phyloP scores from a whole-genome alignment of 2,888 invertebrate species.

The Sclerodermus sp. region DNA sequence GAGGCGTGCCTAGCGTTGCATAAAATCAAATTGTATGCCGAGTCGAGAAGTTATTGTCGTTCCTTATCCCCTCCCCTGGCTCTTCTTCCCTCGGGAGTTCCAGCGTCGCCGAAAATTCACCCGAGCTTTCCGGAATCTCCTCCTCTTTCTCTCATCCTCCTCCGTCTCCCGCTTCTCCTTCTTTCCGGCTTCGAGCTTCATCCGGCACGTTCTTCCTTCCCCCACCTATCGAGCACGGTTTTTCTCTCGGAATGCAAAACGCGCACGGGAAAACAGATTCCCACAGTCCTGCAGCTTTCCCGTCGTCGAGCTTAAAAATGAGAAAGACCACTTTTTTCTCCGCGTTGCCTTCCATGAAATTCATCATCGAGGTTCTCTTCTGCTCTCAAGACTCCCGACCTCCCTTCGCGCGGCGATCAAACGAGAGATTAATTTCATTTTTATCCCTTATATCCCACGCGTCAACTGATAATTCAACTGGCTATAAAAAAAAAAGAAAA shows the following conservation, averaged over 20 bases:
- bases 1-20: slow-evolving; percentile 58
- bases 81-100: background rate
- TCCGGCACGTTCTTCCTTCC: slow-evolving; percentile 1
- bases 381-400: too few relatives aligned
- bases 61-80: slow-evolving; percentile 10
- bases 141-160: slow-evolving; percentile 14
- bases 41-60: slow-evolving; percentile 57
- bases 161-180: slow-evolving; percentile 10
- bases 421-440: too few relatives aligned
- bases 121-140: background rate
- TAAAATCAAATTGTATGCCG: slow-evolving; percentile 58
- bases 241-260: background rate
- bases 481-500: background rate
- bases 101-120: background rate
- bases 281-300: too few relatives aligned
- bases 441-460: too few relatives aligned
- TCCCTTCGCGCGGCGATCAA: too few relatives aligned
- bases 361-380: too few relatives aligned
- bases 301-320: too few relatives aligned
- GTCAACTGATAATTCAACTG: too few relatives aligned
- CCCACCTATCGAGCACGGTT: background rate
- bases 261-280: background rate
- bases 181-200: slow-evolving; percentile 14
- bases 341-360: too few relatives aligned
- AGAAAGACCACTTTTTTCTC: too few relatives aligned